phyloP scores from a whole-genome alignment of 2,888 invertebrate genomes.

The Epistrophella euchroma region DNA sequence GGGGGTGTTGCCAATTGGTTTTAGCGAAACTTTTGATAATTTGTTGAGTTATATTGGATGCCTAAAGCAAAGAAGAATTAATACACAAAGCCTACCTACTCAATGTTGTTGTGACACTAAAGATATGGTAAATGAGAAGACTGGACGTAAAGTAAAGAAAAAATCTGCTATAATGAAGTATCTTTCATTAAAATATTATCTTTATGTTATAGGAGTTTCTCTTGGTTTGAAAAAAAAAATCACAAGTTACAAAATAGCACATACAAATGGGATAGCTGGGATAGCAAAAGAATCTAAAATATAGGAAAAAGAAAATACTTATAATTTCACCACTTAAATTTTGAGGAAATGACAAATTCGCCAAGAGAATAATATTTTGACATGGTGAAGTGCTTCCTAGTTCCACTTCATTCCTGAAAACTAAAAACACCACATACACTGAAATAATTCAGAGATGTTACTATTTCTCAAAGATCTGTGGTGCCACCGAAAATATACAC shows the following conservation, averaged over 20 bases:
- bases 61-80: not conserved
- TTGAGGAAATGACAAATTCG: too few species aligned
- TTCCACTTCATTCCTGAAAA: too few species aligned
- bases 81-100: not conserved
- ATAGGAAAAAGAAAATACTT: too few species aligned
- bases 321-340: too few species aligned
- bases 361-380: too few species aligned
- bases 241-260: not conserved
- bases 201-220: not conserved
- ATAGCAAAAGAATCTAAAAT: not conserved
- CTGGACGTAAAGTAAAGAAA: not conserved
- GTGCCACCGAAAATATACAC: too few species aligned
- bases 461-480: too few species aligned
- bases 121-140: not conserved
- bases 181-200: not conserved
- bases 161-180: not conserved
- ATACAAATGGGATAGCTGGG: not conserved
- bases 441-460: too few species aligned
- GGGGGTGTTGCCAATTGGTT: conserved; percentile 14
- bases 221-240: not conserved
- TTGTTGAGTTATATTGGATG: not conserved
- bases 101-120: not conserved
- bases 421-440: too few species aligned
- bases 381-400: too few species aligned
- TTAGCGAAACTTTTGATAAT: conserved; percentile 7